These are phyloP conservation scores for Plodia interpunctella DNA, from an alignment of 1,140 invertebrate species.

Conservation along the genomic window DNA sequence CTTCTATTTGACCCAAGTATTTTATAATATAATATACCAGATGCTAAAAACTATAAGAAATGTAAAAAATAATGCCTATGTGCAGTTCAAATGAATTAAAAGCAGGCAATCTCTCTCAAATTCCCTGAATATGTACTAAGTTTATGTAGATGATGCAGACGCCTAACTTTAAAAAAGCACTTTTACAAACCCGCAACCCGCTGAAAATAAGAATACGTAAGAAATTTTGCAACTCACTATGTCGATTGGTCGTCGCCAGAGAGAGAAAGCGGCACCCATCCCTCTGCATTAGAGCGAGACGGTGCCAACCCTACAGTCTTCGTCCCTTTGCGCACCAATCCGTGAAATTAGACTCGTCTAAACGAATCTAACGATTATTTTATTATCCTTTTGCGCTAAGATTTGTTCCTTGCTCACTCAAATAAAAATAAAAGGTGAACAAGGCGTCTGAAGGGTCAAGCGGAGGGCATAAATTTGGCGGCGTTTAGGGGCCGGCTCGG, in stretches of 20 bases:
- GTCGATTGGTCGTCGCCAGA: constrained; percentile 51
- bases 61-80: too few relatives aligned
- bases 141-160: not conserved
- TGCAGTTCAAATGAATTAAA: too few relatives aligned
- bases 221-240: constrained; percentile 30
- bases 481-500: constrained; percentile 55
- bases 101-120: too few relatives aligned
- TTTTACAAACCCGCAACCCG: constrained; percentile 49
- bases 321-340: constrained; percentile 71
- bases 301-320: constrained; percentile 40
- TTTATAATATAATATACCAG: too few relatives aligned
- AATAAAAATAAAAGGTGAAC: constrained; percentile 77
- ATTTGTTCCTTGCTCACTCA: constrained; percentile 76
- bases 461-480: constrained; percentile 57
- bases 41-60: too few relatives aligned
- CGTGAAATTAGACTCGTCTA: constrained; percentile 75
- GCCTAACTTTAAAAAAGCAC: constrained; percentile 20
- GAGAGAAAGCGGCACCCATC: constrained; percentile 16
- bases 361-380: constrained; percentile 77
- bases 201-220: constrained; percentile 52
- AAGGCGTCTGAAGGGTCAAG: constrained; percentile 68
- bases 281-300: constrained; percentile 31
- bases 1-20: too few relatives aligned
- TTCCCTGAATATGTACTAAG: too few relatives aligned
- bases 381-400: constrained; percentile 76